Evolutionary conservation across 1,140 invertebrate species (phyloP), one percentile per base, ranked within the genome.

Genomic region (Maconellicoccus hirsutus): DNA sequence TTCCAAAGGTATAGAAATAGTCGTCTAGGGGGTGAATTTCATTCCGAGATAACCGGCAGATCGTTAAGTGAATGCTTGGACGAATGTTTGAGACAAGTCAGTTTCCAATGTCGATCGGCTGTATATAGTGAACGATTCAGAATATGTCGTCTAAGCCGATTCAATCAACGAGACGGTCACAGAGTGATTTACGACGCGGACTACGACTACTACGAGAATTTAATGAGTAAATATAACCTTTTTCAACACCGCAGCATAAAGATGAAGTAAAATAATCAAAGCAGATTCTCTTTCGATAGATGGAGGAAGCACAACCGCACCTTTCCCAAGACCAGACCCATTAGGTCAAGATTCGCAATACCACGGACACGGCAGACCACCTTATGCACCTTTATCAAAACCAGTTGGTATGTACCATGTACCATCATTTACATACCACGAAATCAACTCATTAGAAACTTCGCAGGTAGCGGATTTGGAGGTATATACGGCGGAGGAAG

Each of bases 1-100:
- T 93, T 94, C 81, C 90, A 94, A 79, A 82, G 92, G 72, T 92
- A 92, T 80, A 80, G 92, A 71, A 92, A 93, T 79, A 91, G 89
- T 75, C 82, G 91, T 69, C 82, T 94, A 1, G 89, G 89, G 69
- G 90, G 88, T 2, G 90, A 93, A 79, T 92, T 91, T 79, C 91
- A 93, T 79, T 92, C 90, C 1, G 92, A 94, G 78, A 92, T 93
- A 74, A 92, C 89, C 0, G 89, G 90, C 52, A 82, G 90, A 70
- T 90, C 90, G 2, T 80, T 94, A 21, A 92, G 89, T 78, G 91
- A 94, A 78, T 94, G 93, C 76, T 78, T 94, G 71, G 91, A 94
- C 78, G 91, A 93, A 76, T 95, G 92, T 77, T 82, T 94, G 70
- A 81, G 91, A 70, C 90, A 92, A 80, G 89, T 89, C 2, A 92